Evolutionary conservation across 2,797 vertebrate species (phyloP).

Genomic region (Labroides dimidiatus): DNA sequence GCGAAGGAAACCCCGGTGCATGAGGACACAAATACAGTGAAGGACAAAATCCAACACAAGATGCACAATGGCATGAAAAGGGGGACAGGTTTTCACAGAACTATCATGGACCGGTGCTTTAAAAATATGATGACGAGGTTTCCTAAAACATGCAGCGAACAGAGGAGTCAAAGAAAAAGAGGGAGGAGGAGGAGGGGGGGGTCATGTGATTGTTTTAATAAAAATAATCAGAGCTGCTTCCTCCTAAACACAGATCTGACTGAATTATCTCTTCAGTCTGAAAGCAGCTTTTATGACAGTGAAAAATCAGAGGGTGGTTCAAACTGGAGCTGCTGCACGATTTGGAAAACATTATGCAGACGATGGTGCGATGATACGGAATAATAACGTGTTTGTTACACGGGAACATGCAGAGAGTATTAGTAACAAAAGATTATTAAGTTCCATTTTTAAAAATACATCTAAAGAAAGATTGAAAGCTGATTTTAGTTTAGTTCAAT

Average conservation of each 20-base stretch:
- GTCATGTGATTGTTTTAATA: neutral
- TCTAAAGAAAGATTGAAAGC: too few relatives aligned
- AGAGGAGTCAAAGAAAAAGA: rapidly evolving
- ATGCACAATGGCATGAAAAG: conserved; percentile 4
- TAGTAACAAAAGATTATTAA: too few relatives aligned
- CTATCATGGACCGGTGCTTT: neutral
- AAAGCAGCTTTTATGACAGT: neutral
- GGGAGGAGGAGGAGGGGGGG: too few relatives aligned
- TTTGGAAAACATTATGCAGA: too few relatives aligned
- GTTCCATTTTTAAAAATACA: too few relatives aligned
- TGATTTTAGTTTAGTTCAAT: too few relatives aligned
- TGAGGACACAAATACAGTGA: conserved; percentile 13
- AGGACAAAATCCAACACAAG: conserved; percentile 27
- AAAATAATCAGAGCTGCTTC: neutral
- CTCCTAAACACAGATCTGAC: neutral
- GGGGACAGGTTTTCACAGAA: too few relatives aligned
- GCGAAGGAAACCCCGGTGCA: conserved; percentile 17
- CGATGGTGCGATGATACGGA: too few relatives aligned
- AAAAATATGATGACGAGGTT: neutral
- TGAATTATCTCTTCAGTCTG: neutral
- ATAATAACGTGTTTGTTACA: too few relatives aligned
- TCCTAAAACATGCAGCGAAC: conserved; percentile 23
- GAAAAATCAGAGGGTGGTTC: neutral
- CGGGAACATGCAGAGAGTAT: too few relatives aligned
- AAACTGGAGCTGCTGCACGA: too few relatives aligned